phyloP scores from a whole-genome alignment of 2,113 vertebrate species.

The Anhinga anhinga region DNA sequence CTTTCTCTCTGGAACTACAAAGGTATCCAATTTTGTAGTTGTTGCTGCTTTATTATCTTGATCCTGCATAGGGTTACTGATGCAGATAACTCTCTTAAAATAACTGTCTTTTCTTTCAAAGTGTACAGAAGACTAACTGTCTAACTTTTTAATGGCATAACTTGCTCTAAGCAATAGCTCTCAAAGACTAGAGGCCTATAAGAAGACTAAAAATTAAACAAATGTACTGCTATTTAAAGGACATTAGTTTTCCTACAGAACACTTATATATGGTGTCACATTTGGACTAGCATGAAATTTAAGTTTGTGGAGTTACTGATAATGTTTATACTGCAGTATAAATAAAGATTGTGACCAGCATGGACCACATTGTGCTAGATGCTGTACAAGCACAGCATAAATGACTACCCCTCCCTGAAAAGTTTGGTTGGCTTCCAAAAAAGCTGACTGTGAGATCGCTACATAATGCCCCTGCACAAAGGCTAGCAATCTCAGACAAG shows the following conservation, averaged over 20 bases:
- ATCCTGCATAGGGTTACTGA: neutral
- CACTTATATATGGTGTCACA: neutral
- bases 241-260: neutral
- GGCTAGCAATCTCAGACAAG: neutral
- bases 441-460: neutral
- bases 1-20: neutral
- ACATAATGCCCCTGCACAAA: neutral
- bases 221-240: neutral
- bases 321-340: neutral
- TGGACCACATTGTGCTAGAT: neutral
- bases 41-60: neutral
- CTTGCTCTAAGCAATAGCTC: neutral
- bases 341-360: neutral
- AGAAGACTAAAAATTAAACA: neutral
- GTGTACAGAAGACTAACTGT: neutral
- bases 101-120: slow-evolving; percentile 3
- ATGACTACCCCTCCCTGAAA: neutral
- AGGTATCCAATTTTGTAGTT: neutral
- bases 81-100: neutral
- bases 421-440: neutral
- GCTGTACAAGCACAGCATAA: neutral
- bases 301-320: neutral
- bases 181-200: neutral
- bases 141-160: neutral
- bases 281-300: neutral